Base-by-base conservation (phyloP, 2,888 invertebrate species). In the Xestia sexstrigata region DNA sequence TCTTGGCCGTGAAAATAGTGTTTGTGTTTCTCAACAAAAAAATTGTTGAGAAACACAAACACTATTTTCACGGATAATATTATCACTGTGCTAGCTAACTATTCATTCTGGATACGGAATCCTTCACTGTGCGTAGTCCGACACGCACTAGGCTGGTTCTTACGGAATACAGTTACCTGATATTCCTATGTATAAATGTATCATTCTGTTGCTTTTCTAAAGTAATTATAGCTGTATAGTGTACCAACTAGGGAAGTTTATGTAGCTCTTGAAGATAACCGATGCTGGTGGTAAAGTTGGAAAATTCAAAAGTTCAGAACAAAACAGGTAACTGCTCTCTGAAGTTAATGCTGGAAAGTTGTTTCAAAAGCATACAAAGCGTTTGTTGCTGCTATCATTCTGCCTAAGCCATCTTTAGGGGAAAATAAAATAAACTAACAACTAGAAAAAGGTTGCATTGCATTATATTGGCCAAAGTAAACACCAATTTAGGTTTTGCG, bases 131-230 rank as follows among this genome's bases (percentile, higher is more conserved):
- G n/a, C 17, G 65, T n/a, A n/a, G 65, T 42, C n/a, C 15, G n/a
- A 42, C 42, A 39, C 11, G 13, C 11, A n/a, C 39, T 42, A 4
- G 39, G n/a, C 63, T 0, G 39, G n/a, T 42, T n/a, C 84, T 86
- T 84, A 67, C 79, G 20, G 65, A 70, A 81, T 47, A 70, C 76
- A 42, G 81, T 76, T 83, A 78, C 49, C 58, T n/a, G 49, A 69
- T 78, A 72, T 67, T 63, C 20, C 42, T 67, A 85, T 68, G 45
- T 58, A 70, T 81, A 60, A 74, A 85, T 82, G 70, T 78, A 42
- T 7, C 17, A 49, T 68, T 42, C n/a, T 62, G 60, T 45, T 52
- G 63, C 70, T 82, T 81, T 85, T 65, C 7, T 70, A 65, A 35
- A 30, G 15, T 60, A 23, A 67, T 66, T 47, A 63, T 70, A 68